Conservation (phyloP, 2,113 vertebrate genomes). For the Callipepla californica region DNA sequence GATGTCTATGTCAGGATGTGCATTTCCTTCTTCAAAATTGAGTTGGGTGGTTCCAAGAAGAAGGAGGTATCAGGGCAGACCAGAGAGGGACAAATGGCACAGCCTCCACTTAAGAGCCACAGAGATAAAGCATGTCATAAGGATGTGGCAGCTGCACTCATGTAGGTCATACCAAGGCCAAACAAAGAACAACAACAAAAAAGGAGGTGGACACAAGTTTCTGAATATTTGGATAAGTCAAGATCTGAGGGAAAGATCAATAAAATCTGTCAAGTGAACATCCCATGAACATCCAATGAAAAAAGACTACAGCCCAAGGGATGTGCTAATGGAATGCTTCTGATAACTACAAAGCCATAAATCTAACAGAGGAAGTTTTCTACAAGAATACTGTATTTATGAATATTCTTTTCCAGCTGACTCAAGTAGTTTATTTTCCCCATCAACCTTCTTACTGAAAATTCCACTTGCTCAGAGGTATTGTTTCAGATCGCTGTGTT, state of each 20-base stretch:
- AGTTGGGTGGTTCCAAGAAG: not conserved
- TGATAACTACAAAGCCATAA: not conserved
- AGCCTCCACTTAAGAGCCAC: not conserved
- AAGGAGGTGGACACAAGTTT: not conserved
- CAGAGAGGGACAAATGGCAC: not conserved
- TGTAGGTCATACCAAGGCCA: not conserved
- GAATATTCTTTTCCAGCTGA: not conserved
- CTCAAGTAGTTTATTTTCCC: not conserved
- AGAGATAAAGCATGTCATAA: not conserved
- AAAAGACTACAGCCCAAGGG: not conserved
- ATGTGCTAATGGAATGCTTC: too few species aligned
- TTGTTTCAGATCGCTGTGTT: not conserved
- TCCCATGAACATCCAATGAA: not conserved
- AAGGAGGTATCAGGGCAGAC: not conserved
- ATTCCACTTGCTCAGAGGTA: not conserved
- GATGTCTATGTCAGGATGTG: not conserved
- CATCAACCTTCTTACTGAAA: slow-evolving; percentile 8
- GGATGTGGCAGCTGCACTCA: not conserved
- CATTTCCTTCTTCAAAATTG: not conserved
- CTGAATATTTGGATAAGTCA: not conserved
- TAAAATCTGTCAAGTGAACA: not conserved
- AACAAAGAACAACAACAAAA: not conserved
- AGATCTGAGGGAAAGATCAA: not conserved
- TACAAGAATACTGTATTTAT: not conserved
- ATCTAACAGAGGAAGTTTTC: not conserved